Evolutionary conservation across 2,797 vertebrate species (phyloP).

Genomic region (Clarias fuscus): DNA sequence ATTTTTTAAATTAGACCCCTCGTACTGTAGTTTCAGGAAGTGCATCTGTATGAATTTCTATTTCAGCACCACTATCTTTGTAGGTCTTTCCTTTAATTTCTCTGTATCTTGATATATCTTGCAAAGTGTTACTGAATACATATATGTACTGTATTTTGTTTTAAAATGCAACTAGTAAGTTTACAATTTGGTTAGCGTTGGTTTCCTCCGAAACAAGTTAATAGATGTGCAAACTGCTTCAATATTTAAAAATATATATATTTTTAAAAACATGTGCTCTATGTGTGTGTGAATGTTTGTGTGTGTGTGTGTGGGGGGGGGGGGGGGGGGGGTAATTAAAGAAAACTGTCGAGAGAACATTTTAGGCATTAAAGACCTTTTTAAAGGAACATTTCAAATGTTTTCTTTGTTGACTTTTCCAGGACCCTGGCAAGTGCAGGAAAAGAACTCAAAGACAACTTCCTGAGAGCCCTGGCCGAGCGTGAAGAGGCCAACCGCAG

Average conservation of each 20-base stretch:
- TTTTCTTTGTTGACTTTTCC: conserved; percentile 74
- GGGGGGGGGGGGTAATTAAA: not conserved
- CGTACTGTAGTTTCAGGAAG: not conserved
- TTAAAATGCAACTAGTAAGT: not conserved
- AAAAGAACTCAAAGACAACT: conserved; percentile 82
- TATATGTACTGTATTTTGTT: not conserved
- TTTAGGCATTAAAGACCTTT: conserved; percentile 58
- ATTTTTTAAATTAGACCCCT: conserved; percentile 16
- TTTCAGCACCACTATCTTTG: not conserved
- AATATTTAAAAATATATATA: too few species aligned
- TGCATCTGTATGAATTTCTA: not conserved
- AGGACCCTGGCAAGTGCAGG: conserved; percentile 80
- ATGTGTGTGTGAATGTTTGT: not conserved
- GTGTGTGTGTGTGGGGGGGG: not conserved
- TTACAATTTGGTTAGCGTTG: not conserved
- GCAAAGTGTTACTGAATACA: not conserved
- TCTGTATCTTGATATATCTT: not conserved
- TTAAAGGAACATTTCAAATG: conserved; percentile 71
- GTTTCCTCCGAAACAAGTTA: not conserved
- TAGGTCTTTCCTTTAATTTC: not conserved
- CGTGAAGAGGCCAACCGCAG: conserved; percentile 82
- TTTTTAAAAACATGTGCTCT: conserved; percentile 22
- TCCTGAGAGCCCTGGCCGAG: conserved; percentile 80
- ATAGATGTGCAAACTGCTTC: conserved; percentile 18
- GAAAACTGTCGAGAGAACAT: conserved; percentile 58